Evolutionary conservation across 2,888 invertebrate genomes (phyloP), one percentile per base, ranked within the genome.

Genomic region (Clepsis dumicolana): DNA sequence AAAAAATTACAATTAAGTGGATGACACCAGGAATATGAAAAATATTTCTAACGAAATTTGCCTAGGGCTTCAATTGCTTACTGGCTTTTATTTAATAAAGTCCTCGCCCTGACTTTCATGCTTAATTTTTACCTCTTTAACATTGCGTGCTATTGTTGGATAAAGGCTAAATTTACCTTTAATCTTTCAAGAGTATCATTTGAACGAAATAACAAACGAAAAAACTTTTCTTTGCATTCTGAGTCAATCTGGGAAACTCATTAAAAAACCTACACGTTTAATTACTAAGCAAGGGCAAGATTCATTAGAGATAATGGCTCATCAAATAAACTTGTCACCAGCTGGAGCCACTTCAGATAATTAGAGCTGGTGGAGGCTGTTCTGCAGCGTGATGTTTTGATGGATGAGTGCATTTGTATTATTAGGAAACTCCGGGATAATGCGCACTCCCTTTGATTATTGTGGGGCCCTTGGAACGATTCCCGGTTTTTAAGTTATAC

Each of bases 401-500:
- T 68, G 68, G 68, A 68, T 68, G 68, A 68, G 59, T 68, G 68
- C 68, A 68, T 68, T 68, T 68, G 68, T 68, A 68, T 68, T 68
- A 68, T 68, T 67, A 68, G 63, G 68, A 59, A 64, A 68, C 68
- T 59, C 63, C 16, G 52, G 32, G 59, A 64, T 63, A 68, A 63
- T 68, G 64, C 68, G 68, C 68, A 68, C 68, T 68, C 62, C 57
- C 63, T 68, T 59, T 68, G 68, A 68, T 68, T 68, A 64, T 68
- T 62, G 62, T 62, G 61, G 52, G 41, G 29, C 38, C 56, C 41
- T 25, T 29, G 2, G 50, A 38, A 38, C 50, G 38, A 56, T 62
- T 67, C 25, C 35, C 41, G 32, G 21, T n/a, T 48, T 57, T 57
- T 62, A 38, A 62, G 56, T 63, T 38, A 41, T 35, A 35, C 35